Evolutionary conservation across 2,113 vertebrate species (phyloP).

Genomic region (Cottus gobio): DNA sequence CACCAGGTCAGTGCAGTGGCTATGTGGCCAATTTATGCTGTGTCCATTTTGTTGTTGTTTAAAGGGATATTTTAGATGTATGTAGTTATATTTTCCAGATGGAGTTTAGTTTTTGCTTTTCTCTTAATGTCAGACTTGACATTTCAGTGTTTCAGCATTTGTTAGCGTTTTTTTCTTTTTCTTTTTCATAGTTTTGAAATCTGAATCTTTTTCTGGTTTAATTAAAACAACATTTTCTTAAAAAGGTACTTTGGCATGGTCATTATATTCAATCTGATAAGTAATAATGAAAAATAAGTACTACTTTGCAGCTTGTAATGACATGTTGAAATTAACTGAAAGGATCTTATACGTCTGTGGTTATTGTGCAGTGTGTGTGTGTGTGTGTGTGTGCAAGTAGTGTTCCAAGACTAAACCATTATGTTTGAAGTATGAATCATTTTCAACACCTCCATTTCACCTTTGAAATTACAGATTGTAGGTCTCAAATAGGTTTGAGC

Average conservation of each 20-base stretch:
- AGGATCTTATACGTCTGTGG: background rate
- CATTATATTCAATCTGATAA: constrained; percentile 25
- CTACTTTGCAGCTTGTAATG: constrained; percentile 29
- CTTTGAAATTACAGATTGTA: too few relatives aligned
- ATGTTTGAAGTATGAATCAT: too few relatives aligned
- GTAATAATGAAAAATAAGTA: constrained; percentile 24
- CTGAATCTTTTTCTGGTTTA: background rate
- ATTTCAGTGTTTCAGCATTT: background rate
- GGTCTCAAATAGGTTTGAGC: too few relatives aligned
- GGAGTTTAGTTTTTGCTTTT: background rate
- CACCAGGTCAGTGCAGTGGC: constrained; percentile 78
- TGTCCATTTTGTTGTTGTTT: background rate
- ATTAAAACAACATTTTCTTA: constrained; percentile 10
- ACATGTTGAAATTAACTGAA: constrained; percentile 26
- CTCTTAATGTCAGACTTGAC: background rate
- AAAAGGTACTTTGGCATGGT: constrained; percentile 9
- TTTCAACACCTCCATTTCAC: too few relatives aligned
- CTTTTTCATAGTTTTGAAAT: background rate
- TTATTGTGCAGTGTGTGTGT: too few relatives aligned
- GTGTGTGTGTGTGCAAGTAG: too few relatives aligned
- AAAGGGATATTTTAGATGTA: constrained; percentile 3
- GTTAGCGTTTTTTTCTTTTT: background rate
- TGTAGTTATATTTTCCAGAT: background rate
- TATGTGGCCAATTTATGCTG: background rate
- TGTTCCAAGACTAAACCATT: too few relatives aligned